Conservation (phyloP, 2,113 vertebrate species). For the Laterallus jamaicensis region DNA sequence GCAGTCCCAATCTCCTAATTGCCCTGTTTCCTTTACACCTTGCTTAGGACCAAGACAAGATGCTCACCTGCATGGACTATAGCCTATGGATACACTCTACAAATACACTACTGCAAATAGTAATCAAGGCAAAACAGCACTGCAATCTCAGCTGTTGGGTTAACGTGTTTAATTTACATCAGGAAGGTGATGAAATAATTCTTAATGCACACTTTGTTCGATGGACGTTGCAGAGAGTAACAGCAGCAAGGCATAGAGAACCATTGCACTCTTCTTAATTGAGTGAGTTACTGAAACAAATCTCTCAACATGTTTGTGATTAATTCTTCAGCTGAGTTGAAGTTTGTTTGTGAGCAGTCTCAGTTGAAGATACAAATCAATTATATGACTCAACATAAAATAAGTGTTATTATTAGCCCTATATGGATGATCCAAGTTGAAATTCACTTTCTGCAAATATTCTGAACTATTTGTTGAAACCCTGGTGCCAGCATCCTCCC, state of each 20-base stretch:
- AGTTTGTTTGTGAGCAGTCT: background rate
- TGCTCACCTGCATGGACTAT: background rate
- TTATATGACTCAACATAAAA: background rate
- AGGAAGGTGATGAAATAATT: background rate
- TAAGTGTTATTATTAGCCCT: background rate
- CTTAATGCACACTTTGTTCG: background rate
- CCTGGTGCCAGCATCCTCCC: background rate
- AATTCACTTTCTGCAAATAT: constrained; percentile 20
- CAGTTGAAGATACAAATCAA: background rate
- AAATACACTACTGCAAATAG: background rate
- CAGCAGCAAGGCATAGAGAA: background rate
- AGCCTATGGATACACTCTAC: background rate
- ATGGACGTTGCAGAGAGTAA: background rate
- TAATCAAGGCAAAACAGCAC: background rate
- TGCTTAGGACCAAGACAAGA: background rate
- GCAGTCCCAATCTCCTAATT: background rate
- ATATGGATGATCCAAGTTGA: background rate
- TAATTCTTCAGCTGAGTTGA: background rate
- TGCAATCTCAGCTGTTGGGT: background rate
- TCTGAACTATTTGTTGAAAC: constrained; percentile 5
- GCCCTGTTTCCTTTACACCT: background rate
- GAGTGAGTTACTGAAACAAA: background rate
- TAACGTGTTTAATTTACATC: background rate
- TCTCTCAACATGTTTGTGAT: background rate
- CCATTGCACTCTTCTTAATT: background rate